A percentile compares a stretch with the other conserved stretches of the same genome.
Conservation (phyloP, 2,797 vertebrate genomes). For the Phrynocephalus guinanensis region DNA sequence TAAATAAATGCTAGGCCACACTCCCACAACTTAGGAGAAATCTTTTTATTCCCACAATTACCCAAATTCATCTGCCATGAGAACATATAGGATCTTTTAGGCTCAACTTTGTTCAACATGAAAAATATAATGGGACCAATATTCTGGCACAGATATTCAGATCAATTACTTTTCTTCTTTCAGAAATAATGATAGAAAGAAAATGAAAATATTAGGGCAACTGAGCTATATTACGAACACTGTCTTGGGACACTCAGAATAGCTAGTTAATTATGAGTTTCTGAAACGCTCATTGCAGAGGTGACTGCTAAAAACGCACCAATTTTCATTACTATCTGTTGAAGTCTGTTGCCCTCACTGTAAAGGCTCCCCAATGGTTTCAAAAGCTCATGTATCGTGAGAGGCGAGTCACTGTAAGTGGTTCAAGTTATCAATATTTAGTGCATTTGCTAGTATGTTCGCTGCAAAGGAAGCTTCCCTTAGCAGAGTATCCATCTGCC, state of each 20-base stretch:
- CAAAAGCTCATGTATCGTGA: background rate
- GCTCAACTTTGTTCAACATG: background rate
- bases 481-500: constrained; percentile 24
- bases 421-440: constrained; percentile 26
- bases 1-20: constrained; percentile 3
- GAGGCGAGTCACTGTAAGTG: constrained; percentile 18
- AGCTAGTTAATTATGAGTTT: constrained; percentile 23
- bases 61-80: constrained; percentile 13
- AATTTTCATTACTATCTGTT: constrained; percentile 38
- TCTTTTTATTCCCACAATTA: constrained; percentile 1
- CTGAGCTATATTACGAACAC: background rate
- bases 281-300: constrained; percentile 39
- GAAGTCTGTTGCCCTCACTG: constrained; percentile 44
- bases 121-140: constrained; percentile 34
- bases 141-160: constrained; percentile 2
- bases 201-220: constrained; percentile 18
- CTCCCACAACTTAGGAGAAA: constrained; percentile 20
- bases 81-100: background rate
- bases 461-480: constrained; percentile 28
- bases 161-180: constrained; percentile 8
- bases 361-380: constrained; percentile 26
- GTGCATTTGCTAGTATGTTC: constrained; percentile 19
- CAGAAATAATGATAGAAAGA: constrained; percentile 24
- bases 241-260: constrained; percentile 41
- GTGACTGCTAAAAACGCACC: constrained; percentile 43